Conservation (phyloP, 2,888 invertebrate species). For the Smittia sp. region DNA sequence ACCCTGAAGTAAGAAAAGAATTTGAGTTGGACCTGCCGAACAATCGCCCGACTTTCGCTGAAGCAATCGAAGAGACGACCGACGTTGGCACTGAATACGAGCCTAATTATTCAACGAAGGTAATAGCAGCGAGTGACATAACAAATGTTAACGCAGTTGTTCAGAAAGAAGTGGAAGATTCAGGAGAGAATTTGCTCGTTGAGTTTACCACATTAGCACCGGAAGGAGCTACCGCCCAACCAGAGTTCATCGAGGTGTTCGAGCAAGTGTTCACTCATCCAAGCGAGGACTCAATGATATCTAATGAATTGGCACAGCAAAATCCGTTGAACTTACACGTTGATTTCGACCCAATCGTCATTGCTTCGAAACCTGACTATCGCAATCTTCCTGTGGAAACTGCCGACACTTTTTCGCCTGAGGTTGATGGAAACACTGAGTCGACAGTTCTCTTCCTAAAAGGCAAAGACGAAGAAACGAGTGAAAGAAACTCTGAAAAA, state of each 20-base stretch:
- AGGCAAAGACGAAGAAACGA: too few species aligned
- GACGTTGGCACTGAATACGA: slow-evolving; percentile 13
- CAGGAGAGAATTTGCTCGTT: too few species aligned
- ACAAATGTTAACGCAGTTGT: neutral
- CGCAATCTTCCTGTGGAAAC: neutral
- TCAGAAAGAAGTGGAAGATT: neutral
- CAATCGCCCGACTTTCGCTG: neutral
- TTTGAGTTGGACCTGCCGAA: slow-evolving; percentile 3
- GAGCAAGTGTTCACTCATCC: slow-evolving; percentile 15
- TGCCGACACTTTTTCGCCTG: too few species aligned
- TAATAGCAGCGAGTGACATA: neutral
- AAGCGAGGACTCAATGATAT: neutral
- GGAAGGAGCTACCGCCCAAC: neutral
- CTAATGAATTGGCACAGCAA: neutral
- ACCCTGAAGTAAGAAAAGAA: slow-evolving; percentile 19
- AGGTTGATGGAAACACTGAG: too few species aligned
- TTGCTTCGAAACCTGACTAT: neutral
- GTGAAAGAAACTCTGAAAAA: too few species aligned
- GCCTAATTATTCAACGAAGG: slow-evolving; percentile 16
- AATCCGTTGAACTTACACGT: neutral
- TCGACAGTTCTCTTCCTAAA: too few species aligned
- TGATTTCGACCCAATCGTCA: slow-evolving; percentile 19
- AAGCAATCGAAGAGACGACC: neutral
- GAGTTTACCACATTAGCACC: neutral
- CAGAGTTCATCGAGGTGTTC: slow-evolving; percentile 8